Base-by-base conservation (phyloP, 2,888 invertebrate genomes). In the Amaurobius ferox region DNA sequence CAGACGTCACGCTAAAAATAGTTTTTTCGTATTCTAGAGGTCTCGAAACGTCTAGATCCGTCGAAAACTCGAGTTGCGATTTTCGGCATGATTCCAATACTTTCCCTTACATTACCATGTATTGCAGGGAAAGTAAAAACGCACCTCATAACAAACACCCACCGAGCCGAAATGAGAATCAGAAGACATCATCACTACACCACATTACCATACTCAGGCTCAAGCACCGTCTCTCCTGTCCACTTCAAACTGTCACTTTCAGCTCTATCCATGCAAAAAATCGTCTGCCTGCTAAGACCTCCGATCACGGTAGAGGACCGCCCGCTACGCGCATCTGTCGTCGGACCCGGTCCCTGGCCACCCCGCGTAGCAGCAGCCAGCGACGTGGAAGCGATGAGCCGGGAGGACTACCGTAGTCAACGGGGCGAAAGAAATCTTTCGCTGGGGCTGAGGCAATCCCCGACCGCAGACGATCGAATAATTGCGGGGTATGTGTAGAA, bases 291-390 rank as follows among this genome's bases (percentile, higher is more conserved):
- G 7, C 44, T n/a, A n/a, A n/a, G n/a, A n/a, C 70, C 28, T 70
- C 11, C 55, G 55, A 23, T 11, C 13, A 44, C n/a, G 9, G 44
- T 35, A 35, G 30, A 19, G 64, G 64, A 64, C 64, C 64, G 29
- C 64, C 64, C 64, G 64, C 64, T 16, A 64, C 1, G 64, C 64
- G 64, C 64, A 64, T 64, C 64, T 64, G 64, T 7, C 64, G 30
- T 23, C 30, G 64, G 29, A 3, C 3, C 1, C 29, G 13, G 16
- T 29, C n/a, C 6, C 29, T 7, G 1, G 29, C n/a, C 64, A 9
- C 7, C 26, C 61, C 7, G 64, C 55, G 30, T 9, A 5, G 29
- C 29, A 23, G 61, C 7, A 61, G 26, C 61, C n/a, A 61, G 1
- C 61, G 9, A 26, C 61, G 26, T 26, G 61, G 9, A 61, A 61